Base-by-base conservation (phyloP, 2,888 invertebrate species). In the Scelioninae gen. 1 region DNA sequence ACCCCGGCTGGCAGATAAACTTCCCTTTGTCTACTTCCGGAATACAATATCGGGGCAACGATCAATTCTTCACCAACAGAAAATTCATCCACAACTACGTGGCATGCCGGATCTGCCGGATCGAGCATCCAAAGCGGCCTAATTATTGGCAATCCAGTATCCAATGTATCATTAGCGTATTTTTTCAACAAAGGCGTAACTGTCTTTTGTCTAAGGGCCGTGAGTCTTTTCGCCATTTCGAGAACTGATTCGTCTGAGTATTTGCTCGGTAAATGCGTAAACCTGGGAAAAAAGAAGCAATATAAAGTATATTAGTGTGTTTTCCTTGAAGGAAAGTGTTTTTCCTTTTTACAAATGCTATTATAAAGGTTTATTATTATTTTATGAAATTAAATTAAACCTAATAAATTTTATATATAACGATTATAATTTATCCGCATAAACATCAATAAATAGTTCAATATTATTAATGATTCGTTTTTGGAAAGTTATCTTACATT, bases 91-190 rank as follows among this genome's bases (percentile, higher is more conserved):
- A 94, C 94, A 0, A 97, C 96, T 0, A 94, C 93, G 83, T 96
- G 94, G 65, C 97, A 96, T 0, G 96, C 95, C 0, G 94, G 94
- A 93, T 98, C 98, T 0, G 95, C 94, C 0, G 96, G 96, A 81
- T 97, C 96, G 79, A 97, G 93, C 95, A 97, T 96, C 98, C 98
- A 98, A 68, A 98, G 93, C 0, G 98, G 98, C 0, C 98, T 93
- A 55, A 98, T 96, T 78, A 98, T 94, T 0, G 98, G 97, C 66
- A 96, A 90, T 0, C 98, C 98, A 15, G 95, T 95, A 87, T 96
- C 96, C 84, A 97, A 92, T 0, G 97, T 96, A 81, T 96, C 96
- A 16, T 95, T 95, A 2, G 96, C 95, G 90, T 96, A 96, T 87
- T 96, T 96, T 85, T 96, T 94, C 29, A 98, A 93, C 32, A 96